These are phyloP conservation scores for Gonatopus flavifemur DNA, from an alignment of 1,140 invertebrate genomes.

Conservation along the genomic window DNA sequence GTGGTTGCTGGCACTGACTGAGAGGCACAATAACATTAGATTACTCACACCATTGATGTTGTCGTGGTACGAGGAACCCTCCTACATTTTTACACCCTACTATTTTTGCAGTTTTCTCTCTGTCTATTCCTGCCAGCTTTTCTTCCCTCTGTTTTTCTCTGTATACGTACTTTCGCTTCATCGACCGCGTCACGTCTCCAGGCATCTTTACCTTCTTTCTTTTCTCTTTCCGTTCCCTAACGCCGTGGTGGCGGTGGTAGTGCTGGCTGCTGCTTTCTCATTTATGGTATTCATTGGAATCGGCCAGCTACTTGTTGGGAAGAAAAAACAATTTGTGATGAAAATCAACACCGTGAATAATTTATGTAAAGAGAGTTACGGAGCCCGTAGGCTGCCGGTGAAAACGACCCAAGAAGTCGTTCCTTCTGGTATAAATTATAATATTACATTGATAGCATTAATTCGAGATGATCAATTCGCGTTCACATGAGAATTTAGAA, in stretches of 20 bases:
- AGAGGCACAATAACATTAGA: constrained; percentile 27
- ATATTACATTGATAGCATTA: too few species aligned
- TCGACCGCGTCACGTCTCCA: background rate
- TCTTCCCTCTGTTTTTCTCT: background rate
- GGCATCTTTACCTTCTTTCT: background rate
- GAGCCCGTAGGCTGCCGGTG: too few species aligned
- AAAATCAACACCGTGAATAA: constrained; percentile 36
- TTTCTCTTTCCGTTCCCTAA: background rate
- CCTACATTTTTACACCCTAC: background rate
- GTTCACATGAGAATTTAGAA: too few species aligned
- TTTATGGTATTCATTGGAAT: constrained; percentile 3
- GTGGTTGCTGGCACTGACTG: constrained; percentile 15
- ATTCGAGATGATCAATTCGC: too few species aligned
- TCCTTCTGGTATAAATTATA: too few species aligned
- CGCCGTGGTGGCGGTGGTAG: too few species aligned
- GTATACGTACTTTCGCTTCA: constrained; percentile 16
- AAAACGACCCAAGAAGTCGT: too few species aligned
- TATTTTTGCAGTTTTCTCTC: background rate
- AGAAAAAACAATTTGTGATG: constrained; percentile 32
- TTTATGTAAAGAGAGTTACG: too few species aligned
- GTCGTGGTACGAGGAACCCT: constrained; percentile 1
- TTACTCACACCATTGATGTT: constrained; percentile 11
- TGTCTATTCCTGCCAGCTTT: background rate
- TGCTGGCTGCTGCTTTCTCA: too few species aligned
- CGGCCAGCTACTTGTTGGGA: background rate